Evolutionary conservation across 2,888 invertebrate species (phyloP), one percentile per base, ranked within the genome.

Genomic region (Lypha dubia): DNA sequence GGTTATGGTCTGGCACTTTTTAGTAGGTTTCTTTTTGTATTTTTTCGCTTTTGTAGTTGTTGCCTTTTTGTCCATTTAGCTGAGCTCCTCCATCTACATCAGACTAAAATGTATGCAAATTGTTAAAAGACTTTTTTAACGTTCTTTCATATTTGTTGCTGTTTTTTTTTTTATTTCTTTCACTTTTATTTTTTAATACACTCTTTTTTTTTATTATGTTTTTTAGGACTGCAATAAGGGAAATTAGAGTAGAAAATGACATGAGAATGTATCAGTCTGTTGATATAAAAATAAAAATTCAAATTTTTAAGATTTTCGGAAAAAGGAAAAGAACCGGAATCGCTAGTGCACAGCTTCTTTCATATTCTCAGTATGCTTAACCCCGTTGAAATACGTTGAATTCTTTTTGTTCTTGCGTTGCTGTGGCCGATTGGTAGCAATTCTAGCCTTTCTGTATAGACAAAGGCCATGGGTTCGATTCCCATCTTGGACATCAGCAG

Each of bases 21-120:
- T 32, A 63, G 81, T 68, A 56, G 70, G 63, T 70, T 63, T 49
- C 6, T 35, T 73, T 44, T 60, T 32, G 17, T 35, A 28, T 15
- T 2, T 17, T 49, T 28, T 44, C 41, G 15, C 15, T 46, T n/a
- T 79, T 38, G 32, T 38, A 32, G 11, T 32, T 49, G 35, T 68
- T 41, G 46, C 22, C 46, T 35, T 74, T 73, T 41, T 58, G 38
- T n/a, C 35, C 62, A 56, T 51, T 77, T 77, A 17, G 63, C 65
- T 62, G 4, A 56, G 74, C 46, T 68, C 24, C 65, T 32, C 32
- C 63, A 63, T 63, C 24, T 74, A 60, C 70, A 70, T 79, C 84
- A 68, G 58, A 32, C 17, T 58, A 68, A 74, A 81, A 84, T 81
- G 74, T 77, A 84, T 84, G 84, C 84, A 84, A 84, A 81, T 84